These are phyloP conservation scores for Campoplex capitator DNA, from an alignment of 2,888 invertebrate species.

Conservation along the genomic window DNA sequence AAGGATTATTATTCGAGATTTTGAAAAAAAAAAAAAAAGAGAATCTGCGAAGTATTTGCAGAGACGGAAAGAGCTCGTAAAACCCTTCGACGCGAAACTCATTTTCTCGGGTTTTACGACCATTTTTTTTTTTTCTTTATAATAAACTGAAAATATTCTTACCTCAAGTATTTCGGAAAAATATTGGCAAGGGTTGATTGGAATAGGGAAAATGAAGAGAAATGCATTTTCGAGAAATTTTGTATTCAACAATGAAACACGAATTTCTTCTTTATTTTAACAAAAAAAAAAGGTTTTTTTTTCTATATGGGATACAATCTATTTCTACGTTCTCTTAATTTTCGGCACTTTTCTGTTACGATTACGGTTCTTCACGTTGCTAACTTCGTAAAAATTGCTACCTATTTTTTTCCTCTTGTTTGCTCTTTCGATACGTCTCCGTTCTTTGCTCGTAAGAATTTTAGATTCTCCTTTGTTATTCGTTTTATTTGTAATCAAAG, in stretches of 20 bases:
- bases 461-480: neutral
- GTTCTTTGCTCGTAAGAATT: conserved; percentile 90
- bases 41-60: no score
- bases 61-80: no score
- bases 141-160: neutral
- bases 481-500: conserved; percentile 76
- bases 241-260: neutral
- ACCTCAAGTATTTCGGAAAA: neutral
- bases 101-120: no score
- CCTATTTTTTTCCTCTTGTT: conserved; percentile 93
- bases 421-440: conserved; percentile 90
- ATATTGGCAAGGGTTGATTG: conserved; percentile 38
- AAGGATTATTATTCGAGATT: neutral
- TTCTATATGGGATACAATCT: conserved; percentile 14
- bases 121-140: no score
- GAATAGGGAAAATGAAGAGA: neutral
- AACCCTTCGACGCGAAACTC: no score
- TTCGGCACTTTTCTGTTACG: conserved; percentile 88
- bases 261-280: conserved; percentile 8
- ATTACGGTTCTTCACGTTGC: conserved; percentile 95
- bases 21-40: neutral
- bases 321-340: conserved; percentile 69
- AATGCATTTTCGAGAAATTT: neutral
- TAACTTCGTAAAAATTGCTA: conserved; percentile 94
- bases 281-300: neutral